Percentiles rank a stretch among this genome's conserved stretches.
Conservation (phyloP, 1,140 invertebrate species). For the Heliconius congener region DNA sequence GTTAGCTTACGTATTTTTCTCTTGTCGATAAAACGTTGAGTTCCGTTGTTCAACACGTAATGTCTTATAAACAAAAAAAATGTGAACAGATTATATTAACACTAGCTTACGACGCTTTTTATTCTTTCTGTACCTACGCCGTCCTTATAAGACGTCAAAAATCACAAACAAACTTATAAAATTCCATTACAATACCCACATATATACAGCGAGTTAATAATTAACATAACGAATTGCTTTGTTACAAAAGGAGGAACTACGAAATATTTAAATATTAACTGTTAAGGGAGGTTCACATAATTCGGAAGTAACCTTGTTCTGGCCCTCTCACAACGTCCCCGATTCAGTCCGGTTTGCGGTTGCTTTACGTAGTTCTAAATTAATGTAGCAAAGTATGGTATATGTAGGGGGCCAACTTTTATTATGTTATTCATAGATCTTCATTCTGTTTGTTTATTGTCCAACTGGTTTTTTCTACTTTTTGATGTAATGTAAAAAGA, state of each 20-base stretch:
- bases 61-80: no score
- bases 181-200: slow-evolving; percentile 2
- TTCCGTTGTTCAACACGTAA: no score
- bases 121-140: no score
- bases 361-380: not conserved
- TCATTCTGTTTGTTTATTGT: not conserved
- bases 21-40: no score
- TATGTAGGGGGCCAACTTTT: not conserved
- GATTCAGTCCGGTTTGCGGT: not conserved
- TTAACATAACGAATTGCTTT: not conserved
- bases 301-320: not conserved
- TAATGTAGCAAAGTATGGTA: not conserved
- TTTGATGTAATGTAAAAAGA: no score
- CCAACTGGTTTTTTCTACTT: no score
- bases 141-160: no score
- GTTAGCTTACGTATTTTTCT: no score
- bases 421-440: not conserved
- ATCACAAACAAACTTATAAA: not conserved
- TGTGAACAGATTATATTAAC: no score
- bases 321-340: not conserved
- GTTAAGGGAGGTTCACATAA: not conserved
- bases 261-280: slow-evolving; percentile 9
- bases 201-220: not conserved
- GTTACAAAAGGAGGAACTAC: slow-evolving; percentile 2
- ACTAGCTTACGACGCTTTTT: no score